Percentiles rank a stretch among this genome's conserved stretches.
Evolutionary conservation across 2,888 invertebrate species (phyloP).

Genomic region (Cosmopolites sordidus): DNA sequence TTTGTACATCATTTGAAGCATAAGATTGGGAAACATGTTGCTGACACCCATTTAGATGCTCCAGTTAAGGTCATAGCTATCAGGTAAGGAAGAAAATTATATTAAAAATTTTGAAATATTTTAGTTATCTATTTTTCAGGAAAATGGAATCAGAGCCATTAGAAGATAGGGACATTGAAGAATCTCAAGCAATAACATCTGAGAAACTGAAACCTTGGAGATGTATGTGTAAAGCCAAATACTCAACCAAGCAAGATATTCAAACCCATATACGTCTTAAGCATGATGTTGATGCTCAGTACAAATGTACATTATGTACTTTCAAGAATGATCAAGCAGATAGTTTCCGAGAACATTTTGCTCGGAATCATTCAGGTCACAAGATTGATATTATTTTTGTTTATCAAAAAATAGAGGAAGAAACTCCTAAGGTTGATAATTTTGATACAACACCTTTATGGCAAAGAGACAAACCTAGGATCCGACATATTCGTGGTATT

Average conservation of each 20-base stretch:
- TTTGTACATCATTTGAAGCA: constrained; percentile 61
- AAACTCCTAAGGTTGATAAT: constrained; percentile 30
- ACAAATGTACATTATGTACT: constrained; percentile 65
- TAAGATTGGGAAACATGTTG: constrained; percentile 63
- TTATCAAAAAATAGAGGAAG: constrained; percentile 55
- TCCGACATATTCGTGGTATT: constrained; percentile 53
- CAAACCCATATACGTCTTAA: constrained; percentile 54
- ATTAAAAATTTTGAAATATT: background rate
- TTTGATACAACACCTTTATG: constrained; percentile 61
- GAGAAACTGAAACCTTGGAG: constrained; percentile 64
- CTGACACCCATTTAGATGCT: constrained; percentile 57
- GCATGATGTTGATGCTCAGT: constrained; percentile 66
- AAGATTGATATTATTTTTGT: constrained; percentile 50
- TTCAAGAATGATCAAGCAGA: constrained; percentile 55
- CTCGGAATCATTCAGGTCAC: constrained; percentile 54
- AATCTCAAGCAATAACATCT: constrained; percentile 40
- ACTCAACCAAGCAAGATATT: constrained; percentile 58
- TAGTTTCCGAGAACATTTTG: constrained; percentile 59
- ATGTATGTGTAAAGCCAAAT: constrained; percentile 63
- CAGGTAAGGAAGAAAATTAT: constrained; percentile 6
- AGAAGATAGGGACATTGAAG: constrained; percentile 36
- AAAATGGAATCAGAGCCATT: constrained; percentile 35
- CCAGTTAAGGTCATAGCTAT: constrained; percentile 43
- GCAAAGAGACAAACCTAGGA: constrained; percentile 54
- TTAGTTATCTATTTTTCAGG: constrained; percentile 15